Conservation (phyloP, 1,140 invertebrate species). For the Lepidurus arcticus region DNA sequence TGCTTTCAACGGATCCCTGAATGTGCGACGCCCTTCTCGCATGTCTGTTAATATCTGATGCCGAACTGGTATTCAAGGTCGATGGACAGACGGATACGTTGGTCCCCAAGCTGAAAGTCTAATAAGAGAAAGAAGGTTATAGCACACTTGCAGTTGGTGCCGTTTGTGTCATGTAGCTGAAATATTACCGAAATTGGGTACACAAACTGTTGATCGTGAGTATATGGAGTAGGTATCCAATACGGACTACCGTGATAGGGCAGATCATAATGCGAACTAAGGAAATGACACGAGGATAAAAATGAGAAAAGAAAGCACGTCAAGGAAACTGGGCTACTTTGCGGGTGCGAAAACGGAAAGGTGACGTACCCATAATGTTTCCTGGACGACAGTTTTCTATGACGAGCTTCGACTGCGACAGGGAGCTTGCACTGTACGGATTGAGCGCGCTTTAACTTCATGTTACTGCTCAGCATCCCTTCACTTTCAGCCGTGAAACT, state of each 20-base stretch:
- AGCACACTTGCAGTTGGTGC: not conserved
- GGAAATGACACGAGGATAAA: not conserved
- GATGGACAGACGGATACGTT: not conserved
- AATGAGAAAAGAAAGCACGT: not conserved
- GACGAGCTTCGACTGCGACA: not conserved
- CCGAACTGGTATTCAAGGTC: not conserved
- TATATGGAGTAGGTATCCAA: not conserved
- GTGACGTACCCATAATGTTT: not conserved
- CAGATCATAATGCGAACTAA: not conserved
- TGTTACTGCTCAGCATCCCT: not conserved
- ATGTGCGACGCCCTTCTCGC: not conserved
- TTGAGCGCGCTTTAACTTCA: not conserved
- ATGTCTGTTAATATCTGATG: not conserved
- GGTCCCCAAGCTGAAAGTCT: not conserved
- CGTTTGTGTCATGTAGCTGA: not conserved
- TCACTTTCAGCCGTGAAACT: not conserved
- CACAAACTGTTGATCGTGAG: not conserved
- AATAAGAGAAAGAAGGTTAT: not conserved
- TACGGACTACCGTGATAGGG: not conserved
- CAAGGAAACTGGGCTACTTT: not conserved
- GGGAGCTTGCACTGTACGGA: not conserved
- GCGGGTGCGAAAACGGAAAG: not conserved
- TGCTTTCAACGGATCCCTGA: not conserved
- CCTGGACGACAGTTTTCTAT: not conserved
- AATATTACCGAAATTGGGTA: not conserved